phyloP scores from a whole-genome alignment of 2,113 vertebrate genomes.

The Brienomyrus longianalis region DNA sequence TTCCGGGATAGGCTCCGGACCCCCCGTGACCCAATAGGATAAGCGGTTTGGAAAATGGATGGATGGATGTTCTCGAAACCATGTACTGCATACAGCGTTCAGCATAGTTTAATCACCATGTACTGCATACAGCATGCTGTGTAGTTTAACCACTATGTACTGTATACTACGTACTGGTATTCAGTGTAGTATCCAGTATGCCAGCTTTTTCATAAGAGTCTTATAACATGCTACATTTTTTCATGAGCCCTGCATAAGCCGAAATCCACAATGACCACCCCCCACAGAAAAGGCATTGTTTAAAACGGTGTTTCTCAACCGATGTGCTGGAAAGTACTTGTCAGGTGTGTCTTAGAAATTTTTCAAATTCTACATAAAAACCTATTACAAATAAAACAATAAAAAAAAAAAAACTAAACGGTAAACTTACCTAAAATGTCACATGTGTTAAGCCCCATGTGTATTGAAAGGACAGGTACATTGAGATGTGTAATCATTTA shows the following conservation, averaged over 20 bases:
- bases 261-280: background rate
- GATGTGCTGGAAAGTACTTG: background rate
- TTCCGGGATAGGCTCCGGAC: too few species aligned
- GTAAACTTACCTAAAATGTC: background rate
- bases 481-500: background rate
- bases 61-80: background rate
- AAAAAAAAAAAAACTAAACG: background rate
- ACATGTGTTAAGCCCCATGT: background rate
- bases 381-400: background rate
- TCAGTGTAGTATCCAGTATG: background rate
- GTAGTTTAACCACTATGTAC: background rate
- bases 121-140: background rate
- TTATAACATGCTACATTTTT: background rate
- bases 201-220: background rate
- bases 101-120: too few species aligned
- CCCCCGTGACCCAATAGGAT: too few species aligned
- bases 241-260: background rate
- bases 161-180: background rate
- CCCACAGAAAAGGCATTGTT: background rate
- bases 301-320: background rate
- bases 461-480: background rate
- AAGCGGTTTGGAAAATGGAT: too few species aligned
- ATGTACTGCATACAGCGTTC: too few species aligned
- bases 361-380: background rate
- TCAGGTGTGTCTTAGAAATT: background rate